These are phyloP conservation scores for Drosophila meridiana DNA, from an alignment of 2,888 invertebrate genomes.

Conservation along the genomic window DNA sequence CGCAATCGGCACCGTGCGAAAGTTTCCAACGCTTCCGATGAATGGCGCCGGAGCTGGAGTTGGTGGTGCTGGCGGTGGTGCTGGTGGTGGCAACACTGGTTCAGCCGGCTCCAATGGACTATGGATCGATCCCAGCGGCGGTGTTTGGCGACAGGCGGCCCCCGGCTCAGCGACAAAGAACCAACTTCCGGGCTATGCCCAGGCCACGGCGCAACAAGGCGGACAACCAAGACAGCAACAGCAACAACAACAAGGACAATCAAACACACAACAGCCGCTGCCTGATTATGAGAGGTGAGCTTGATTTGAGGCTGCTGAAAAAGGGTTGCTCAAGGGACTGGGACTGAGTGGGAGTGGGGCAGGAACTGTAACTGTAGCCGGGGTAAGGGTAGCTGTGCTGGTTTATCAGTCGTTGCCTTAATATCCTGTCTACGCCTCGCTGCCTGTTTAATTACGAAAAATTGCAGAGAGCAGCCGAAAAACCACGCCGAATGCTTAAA, in stretches of 20 bases:
- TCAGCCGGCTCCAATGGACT: slow-evolving; percentile 72
- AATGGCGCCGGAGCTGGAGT: slow-evolving; percentile 72
- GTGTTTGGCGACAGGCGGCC: slow-evolving; percentile 85
- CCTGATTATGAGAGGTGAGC: slow-evolving; percentile 85
- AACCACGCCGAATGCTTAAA: slow-evolving; percentile 57
- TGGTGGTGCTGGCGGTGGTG: slow-evolving; percentile 47
- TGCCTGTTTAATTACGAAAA: slow-evolving; percentile 78
- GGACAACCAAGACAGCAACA: slow-evolving; percentile 56
- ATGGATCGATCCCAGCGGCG: slow-evolving; percentile 85
- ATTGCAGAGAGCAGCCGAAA: slow-evolving; percentile 55
- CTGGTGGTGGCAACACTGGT: slow-evolving; percentile 40
- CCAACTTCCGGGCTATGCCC: slow-evolving; percentile 85
- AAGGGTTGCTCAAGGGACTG: slow-evolving; percentile 31
- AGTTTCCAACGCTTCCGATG: slow-evolving; percentile 85
- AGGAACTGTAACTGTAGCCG: neutral
- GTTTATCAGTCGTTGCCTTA: slow-evolving; percentile 75
- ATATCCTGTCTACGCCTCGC: slow-evolving; percentile 77
- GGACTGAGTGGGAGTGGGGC: neutral
- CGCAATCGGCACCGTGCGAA: slow-evolving; percentile 85
- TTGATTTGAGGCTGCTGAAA: slow-evolving; percentile 45
- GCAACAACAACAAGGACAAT: slow-evolving; percentile 56
- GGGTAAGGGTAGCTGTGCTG: slow-evolving; percentile 17
- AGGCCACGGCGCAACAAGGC: slow-evolving; percentile 75
- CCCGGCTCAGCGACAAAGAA: slow-evolving; percentile 81
- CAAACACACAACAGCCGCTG: slow-evolving; percentile 80